Evolutionary conservation across 2,888 invertebrate genomes (phyloP), one percentile per base, ranked within the genome.

Genomic region (Acanthopleura granulata): DNA sequence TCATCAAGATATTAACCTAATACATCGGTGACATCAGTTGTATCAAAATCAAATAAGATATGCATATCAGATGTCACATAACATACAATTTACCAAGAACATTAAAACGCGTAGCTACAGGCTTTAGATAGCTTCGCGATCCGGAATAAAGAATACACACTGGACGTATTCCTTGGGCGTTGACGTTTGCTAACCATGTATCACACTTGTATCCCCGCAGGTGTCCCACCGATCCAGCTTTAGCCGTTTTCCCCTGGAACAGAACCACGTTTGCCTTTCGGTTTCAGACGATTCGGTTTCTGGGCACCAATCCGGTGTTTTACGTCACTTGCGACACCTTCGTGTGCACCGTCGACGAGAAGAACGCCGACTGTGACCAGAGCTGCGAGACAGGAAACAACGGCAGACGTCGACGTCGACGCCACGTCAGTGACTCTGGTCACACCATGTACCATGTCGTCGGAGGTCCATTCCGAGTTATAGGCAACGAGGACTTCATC

Each of bases 261-360:
- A 78, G 83, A 69, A 82, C 84, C 1, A 75, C 79, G 74, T 85
- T 83, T 72, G 87, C 84, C 0, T 86, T 85, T 74, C 76, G 86
- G 3, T 86, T 84, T 75, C 83, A 84, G 78, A 83, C 86, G 1
- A 86, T 89, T 74, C 80, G 80, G 69, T 88, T 88, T 79, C 78
- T 82, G 0, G 76, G 79, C 30, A 76, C 74, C 50, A 82, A 74
- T 57, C 71, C 76, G 18, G 72, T 79, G 49, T 82, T 88, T 16
- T 83, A 83, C 73, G 74, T 89, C 0, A 87, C 87, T 76, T 88
- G 88, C 76, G 79, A 84, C 49, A 85, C 84, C 9, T 79, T 82
- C 66, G 83, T 89, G n/a, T 89, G 89, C 75, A 75, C 80, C 1
- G 66, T 77, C 0, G 72, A 78, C 0, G 88, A 87, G 71, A 81